These are phyloP conservation scores for Chrysolophus pictus DNA, from an alignment of 2,797 vertebrate species.

Conservation along the genomic window DNA sequence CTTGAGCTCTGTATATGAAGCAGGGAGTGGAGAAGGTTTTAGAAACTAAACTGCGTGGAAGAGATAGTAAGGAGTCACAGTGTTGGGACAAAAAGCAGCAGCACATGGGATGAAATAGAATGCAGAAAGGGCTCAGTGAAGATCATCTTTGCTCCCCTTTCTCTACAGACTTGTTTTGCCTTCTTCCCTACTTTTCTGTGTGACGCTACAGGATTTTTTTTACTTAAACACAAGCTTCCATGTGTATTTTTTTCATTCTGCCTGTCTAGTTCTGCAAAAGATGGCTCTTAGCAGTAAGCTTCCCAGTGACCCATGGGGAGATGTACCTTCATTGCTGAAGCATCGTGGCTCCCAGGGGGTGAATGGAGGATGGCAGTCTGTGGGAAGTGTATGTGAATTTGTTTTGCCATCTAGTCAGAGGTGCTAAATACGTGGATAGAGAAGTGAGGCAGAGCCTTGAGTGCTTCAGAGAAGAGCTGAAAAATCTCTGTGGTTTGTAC, in stretches of 20 bases:
- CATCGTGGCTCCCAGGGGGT: neutral
- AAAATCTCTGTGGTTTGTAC: neutral
- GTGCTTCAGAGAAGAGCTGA: neutral
- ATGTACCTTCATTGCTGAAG: neutral
- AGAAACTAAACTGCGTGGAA: neutral
- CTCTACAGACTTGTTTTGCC: neutral
- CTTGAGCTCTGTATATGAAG: too few species aligned
- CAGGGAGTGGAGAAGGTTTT: neutral
- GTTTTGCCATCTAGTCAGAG: conserved; percentile 10
- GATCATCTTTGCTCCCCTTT: neutral
- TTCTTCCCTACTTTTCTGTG: neutral
- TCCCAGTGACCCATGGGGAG: neutral
- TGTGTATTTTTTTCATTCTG: neutral
- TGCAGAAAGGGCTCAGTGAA: neutral
- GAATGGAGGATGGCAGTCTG: neutral
- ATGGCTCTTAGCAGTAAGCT: neutral
- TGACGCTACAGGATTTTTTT: neutral
- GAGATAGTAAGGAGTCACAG: neutral
- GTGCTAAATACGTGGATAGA: neutral
- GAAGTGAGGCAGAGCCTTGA: neutral
- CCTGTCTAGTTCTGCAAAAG: neutral
- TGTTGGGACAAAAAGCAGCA: neutral
- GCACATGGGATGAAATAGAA: neutral
- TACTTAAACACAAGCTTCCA: neutral
- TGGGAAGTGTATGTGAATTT: neutral